These are phyloP conservation scores for Griposia aprilina DNA, from an alignment of 2,888 invertebrate species.

Conservation along the genomic window DNA sequence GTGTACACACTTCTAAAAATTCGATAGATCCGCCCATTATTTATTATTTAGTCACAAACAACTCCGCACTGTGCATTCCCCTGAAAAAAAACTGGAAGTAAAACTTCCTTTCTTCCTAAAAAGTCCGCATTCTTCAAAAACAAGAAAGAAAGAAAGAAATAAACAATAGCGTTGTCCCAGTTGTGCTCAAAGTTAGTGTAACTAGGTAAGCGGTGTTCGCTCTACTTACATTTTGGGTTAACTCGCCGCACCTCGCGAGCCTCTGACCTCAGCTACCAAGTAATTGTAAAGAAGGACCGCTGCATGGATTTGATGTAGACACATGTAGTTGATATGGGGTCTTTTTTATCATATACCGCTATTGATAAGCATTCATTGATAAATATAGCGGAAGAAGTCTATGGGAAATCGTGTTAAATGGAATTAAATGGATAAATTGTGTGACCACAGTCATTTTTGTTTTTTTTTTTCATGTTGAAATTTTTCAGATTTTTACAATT, in stretches of 20 bases:
- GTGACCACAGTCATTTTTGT: neutral
- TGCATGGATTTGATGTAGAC: neutral
- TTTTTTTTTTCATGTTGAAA: neutral
- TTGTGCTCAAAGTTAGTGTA: slow-evolving; percentile 40
- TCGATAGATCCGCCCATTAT: too few species aligned
- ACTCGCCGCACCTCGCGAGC: slow-evolving; percentile 28
- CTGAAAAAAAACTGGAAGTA: neutral
- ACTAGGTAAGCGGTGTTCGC: slow-evolving; percentile 59
- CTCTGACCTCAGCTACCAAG: slow-evolving; percentile 39
- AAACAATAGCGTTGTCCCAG: slow-evolving; percentile 54
- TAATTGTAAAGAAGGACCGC: neutral
- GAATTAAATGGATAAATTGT: neutral
- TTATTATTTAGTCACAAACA: neutral
- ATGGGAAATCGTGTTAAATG: neutral
- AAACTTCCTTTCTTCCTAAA: neutral
- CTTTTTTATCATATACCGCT: neutral
- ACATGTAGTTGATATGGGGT: neutral
- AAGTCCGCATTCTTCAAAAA: slow-evolving; percentile 1
- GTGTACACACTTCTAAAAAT: neutral
- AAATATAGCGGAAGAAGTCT: neutral
- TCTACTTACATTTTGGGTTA: slow-evolving; percentile 66
- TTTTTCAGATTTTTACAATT: neutral
- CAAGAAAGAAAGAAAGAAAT: slow-evolving; percentile 25
- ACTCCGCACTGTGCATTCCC: neutral
- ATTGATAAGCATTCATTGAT: neutral